A percentile compares a stretch with the other conserved stretches of the same genome.
These are phyloP conservation scores for Amphiprion percula DNA, from an alignment of 2,113 vertebrate species.

Conservation along the genomic window DNA sequence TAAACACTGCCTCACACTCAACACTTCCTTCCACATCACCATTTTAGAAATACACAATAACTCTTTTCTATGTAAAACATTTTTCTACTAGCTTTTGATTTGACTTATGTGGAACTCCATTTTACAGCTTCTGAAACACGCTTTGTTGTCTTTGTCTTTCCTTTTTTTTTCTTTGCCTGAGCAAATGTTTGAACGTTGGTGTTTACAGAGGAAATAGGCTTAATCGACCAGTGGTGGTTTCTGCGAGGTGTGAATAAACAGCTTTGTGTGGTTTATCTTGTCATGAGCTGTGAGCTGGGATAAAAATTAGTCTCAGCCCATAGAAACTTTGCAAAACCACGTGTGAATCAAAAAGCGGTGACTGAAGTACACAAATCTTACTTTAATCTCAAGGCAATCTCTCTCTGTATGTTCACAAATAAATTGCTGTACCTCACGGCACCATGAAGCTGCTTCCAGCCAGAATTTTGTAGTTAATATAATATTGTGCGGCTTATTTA, in stretches of 20 bases:
- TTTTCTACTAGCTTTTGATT: background rate
- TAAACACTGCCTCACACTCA: slow-evolving; percentile 14
- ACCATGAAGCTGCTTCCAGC: background rate
- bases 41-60: slow-evolving; percentile 5
- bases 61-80: background rate
- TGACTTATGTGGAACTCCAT: background rate
- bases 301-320: slow-evolving; percentile 13
- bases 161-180: background rate
- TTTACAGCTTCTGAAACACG: background rate
- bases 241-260: slow-evolving; percentile 23
- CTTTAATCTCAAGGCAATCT: slow-evolving; percentile 21
- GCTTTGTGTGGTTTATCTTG: slow-evolving; percentile 48
- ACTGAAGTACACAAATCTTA: background rate
- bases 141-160: slow-evolving; percentile 30
- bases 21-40: background rate
- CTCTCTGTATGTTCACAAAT: background rate
- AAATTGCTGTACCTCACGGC: background rate
- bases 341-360: slow-evolving; percentile 33
- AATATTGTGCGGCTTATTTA: background rate
- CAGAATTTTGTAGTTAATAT: background rate
- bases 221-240: slow-evolving; percentile 47
- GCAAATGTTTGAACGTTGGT: slow-evolving; percentile 35
- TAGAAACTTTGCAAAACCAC: slow-evolving; percentile 43
- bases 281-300: slow-evolving; percentile 4
- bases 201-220: slow-evolving; percentile 40